Conservation (phyloP, 2,113 vertebrate species). For the Tangachromis dhanisi region DNA sequence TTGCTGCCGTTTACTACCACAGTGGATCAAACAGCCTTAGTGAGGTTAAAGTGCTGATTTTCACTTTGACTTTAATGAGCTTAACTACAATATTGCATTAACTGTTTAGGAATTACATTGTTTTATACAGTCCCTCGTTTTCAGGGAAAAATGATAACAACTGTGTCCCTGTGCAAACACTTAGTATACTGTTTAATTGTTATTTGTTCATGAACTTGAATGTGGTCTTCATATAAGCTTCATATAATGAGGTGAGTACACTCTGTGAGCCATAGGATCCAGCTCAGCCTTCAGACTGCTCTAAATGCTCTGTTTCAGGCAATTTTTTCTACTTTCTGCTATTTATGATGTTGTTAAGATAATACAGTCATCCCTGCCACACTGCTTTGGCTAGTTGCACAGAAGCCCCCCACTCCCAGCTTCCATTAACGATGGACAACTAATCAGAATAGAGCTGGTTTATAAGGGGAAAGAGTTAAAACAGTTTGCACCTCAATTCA, state of each 20-base stretch:
- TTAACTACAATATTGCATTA: neutral
- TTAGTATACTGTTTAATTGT: neutral
- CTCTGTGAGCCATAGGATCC: neutral
- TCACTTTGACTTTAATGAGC: neutral
- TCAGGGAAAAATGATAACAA: neutral
- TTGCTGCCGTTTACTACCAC: neutral
- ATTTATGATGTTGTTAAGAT: neutral
- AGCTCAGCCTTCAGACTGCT: neutral
- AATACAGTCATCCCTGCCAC: neutral
- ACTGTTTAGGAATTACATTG: neutral
- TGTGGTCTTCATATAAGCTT: neutral
- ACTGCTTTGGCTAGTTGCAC: neutral
- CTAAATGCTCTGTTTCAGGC: neutral
- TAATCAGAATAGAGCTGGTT: neutral
- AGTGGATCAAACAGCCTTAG: neutral
- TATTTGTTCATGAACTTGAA: neutral
- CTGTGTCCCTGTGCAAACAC: neutral
- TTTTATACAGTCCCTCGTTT: neutral
- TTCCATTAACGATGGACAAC: accelerated
- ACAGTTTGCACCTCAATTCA: neutral
- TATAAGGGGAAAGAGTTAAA: neutral
- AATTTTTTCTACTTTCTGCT: neutral
- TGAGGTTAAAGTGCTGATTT: neutral
- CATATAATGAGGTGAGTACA: neutral
- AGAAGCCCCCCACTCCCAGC: neutral